These are phyloP conservation scores for Nibea albiflora DNA, from an alignment of 2,113 vertebrate species.

Conservation along the genomic window DNA sequence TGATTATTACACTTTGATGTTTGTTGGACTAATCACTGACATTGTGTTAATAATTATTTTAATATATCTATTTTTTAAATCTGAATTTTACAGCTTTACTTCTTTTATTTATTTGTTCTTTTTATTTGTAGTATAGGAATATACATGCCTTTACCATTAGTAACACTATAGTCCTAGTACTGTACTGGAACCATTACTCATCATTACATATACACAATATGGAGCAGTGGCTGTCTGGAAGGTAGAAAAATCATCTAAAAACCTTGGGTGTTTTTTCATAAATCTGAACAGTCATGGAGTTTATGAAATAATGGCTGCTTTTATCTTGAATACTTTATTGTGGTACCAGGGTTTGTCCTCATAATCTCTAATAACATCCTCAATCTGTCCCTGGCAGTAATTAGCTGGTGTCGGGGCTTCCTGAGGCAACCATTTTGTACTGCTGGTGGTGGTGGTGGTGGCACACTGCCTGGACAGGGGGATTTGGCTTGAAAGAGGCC, in stretches of 20 bases:
- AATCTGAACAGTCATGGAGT: background rate
- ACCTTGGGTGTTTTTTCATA: background rate
- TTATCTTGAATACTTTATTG: slow-evolving; percentile 4
- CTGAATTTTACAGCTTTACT: too few relatives aligned
- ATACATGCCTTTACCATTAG: too few relatives aligned
- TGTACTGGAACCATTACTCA: too few relatives aligned
- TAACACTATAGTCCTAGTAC: background rate
- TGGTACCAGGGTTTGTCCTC: slow-evolving; percentile 5
- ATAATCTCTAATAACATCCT: background rate
- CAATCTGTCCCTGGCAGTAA: slow-evolving; percentile 1
- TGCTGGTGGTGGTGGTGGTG: slow-evolving; percentile 2
- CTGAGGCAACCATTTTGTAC: background rate
- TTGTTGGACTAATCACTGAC: too few relatives aligned
- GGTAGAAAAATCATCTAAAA: background rate
- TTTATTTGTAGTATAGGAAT: too few relatives aligned
- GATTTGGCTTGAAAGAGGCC: background rate
- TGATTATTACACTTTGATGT: too few relatives aligned
- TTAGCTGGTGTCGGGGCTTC: slow-evolving; percentile 36
- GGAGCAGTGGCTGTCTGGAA: background rate
- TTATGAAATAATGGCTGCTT: slow-evolving; percentile 27
- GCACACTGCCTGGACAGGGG: background rate
- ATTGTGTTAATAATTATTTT: too few relatives aligned
- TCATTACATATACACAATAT: too few relatives aligned
- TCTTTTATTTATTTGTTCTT: too few relatives aligned
- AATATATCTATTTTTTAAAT: too few relatives aligned